Base-by-base conservation (phyloP, 2,797 vertebrate species). In the Ctenopoma multispine region DNA sequence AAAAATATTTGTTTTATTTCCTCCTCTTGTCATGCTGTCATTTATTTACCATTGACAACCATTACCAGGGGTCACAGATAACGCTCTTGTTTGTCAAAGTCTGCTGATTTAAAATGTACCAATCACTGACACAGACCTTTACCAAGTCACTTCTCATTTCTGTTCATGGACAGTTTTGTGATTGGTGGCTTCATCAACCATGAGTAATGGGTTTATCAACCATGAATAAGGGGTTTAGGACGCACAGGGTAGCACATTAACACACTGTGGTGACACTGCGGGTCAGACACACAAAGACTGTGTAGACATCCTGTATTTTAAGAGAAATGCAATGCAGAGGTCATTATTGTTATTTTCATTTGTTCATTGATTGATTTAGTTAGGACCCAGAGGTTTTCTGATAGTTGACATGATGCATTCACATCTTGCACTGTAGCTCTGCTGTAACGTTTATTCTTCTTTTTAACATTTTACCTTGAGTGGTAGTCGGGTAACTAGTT, bases 151-250 rank as follows among this genome's bases (percentile, higher is more conserved):
- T 12, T 66, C 2, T 51, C 43, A 9, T 3, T 50, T 68, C 20
- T 70, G 64, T 54, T 75, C 40, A 61, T 31, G 31, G 43, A 56
- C 55, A 51, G 66, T 72, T 84, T 63, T 63, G 49, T 55, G 12
- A 31, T 46, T 24, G 70, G 50, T 63, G 72, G 65, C 54, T 15
- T 34, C 27, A 31, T 82, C 80, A 87, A 36, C 82, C 83, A 63
- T 82, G 61, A 80, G 29, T 88, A 85, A 88, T 79, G 64, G 72
- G 78, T 82, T 89, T 71, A 86, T 85, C 72, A 56, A 65, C 13
- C 62, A 72, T 84, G 81, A 85, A 79, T 82, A 81, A 81, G 12
- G 64, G 82, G 69, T 75, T 86, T 83, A 79, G 43, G 69, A 79
- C 47, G 34, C 48, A 70, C 23, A 57, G 54, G 68, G 62, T 36